phyloP scores from a whole-genome alignment of 2,888 invertebrate genomes.

The Amphipoea lucens region DNA sequence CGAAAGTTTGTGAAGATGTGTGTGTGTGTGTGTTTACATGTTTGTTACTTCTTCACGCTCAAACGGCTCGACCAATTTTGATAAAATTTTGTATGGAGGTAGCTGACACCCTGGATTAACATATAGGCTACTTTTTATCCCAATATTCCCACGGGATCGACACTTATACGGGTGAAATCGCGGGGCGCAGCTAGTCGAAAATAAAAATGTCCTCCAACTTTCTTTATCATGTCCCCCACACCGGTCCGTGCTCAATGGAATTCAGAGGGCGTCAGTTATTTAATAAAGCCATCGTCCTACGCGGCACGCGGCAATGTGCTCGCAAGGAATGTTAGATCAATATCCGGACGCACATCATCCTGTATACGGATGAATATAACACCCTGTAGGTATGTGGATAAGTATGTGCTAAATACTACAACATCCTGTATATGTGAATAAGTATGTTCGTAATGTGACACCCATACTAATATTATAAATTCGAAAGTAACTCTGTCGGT shows the following conservation, averaged over 20 bases:
- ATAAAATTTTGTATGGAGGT: too few species aligned
- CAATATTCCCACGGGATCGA: too few species aligned
- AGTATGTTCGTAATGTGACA: background rate
- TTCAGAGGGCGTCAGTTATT: constrained; percentile 64
- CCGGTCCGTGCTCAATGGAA: constrained; percentile 50
- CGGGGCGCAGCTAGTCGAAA: background rate
- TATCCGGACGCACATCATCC: constrained; percentile 32
- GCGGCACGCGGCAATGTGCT: constrained; percentile 43
- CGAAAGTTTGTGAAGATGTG: too few species aligned
- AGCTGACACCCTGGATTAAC: too few species aligned
- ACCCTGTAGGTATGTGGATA: constrained; percentile 24
- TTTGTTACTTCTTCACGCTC: too few species aligned
- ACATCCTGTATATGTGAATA: background rate
- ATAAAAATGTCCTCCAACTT: constrained; percentile 37
- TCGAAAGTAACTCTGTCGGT: too few species aligned
- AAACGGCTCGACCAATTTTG: too few species aligned
- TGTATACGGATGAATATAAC: constrained; percentile 6
- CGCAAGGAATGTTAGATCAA: constrained; percentile 50
- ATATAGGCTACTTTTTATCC: too few species aligned
- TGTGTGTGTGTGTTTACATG: too few species aligned
- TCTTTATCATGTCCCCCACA: constrained; percentile 29
- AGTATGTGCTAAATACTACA: background rate
- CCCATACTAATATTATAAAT: too few species aligned
- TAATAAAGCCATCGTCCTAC: constrained; percentile 62
- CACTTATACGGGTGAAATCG: too few species aligned